Conservation (phyloP, 2,888 invertebrate genomes). For the Drosophila affinis region DNA sequence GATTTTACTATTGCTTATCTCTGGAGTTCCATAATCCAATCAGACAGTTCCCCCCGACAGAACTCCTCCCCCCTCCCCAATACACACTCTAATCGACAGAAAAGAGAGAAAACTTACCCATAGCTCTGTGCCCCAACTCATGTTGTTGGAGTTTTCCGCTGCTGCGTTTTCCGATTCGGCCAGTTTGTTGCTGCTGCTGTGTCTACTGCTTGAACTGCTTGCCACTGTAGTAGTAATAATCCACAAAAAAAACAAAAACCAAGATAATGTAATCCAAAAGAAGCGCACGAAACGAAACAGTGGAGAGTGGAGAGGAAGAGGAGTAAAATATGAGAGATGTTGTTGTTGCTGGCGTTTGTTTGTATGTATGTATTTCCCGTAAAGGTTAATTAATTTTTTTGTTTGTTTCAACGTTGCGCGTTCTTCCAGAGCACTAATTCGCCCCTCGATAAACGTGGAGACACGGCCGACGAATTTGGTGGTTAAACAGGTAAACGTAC, state of each 20-base stretch:
- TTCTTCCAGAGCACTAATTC: conserved; percentile 51
- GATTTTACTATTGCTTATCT: neutral
- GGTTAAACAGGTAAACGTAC: conserved; percentile 53
- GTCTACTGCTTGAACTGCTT: conserved; percentile 57
- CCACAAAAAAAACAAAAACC: conserved; percentile 30
- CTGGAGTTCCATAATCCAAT: neutral
- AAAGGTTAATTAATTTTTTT: conserved; percentile 56
- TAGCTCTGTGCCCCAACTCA: conserved; percentile 84
- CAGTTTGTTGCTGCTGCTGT: conserved; percentile 73
- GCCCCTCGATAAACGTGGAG: conserved; percentile 13
- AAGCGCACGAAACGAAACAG: conserved; percentile 7
- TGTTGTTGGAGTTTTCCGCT: conserved; percentile 82
- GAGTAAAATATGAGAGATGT: conserved; percentile 37
- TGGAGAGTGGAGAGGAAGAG: conserved; percentile 20
- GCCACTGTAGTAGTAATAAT: conserved; percentile 56
- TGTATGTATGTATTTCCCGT: conserved; percentile 34
- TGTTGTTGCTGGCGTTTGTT: conserved; percentile 13
- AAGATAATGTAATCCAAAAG: conserved; percentile 44
- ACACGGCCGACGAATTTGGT: conserved; percentile 36
- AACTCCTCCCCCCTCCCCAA: conserved; percentile 5
- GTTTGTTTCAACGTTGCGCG: conserved; percentile 40
- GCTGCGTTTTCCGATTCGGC: conserved; percentile 81
- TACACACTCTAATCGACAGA: conserved; percentile 3
- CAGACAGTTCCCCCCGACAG: neutral
- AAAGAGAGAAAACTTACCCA: conserved; percentile 79